Conservation (phyloP, 2,797 vertebrate genomes). For the Gambusia yucatana region DNA sequence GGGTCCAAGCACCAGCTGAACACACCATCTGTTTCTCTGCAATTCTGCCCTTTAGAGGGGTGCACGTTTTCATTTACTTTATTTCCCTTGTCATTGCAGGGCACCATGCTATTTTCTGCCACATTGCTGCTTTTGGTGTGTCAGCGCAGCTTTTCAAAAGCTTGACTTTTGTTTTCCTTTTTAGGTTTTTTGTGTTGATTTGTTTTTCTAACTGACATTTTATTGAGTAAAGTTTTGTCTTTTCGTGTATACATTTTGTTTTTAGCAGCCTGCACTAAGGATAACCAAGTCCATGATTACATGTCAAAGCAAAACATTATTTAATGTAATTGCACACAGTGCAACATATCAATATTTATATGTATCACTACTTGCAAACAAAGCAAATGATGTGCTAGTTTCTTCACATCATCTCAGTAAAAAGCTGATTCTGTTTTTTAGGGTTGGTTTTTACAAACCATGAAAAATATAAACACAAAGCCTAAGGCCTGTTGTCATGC, state of each 20-base stretch:
- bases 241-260: neutral
- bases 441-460: slow-evolving; percentile 14
- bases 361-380: slow-evolving; percentile 1
- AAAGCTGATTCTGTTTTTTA: slow-evolving; percentile 38
- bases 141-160: slow-evolving; percentile 4
- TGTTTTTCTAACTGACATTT: neutral
- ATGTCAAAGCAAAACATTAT: neutral
- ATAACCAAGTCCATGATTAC: neutral
- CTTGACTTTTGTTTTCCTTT: slow-evolving; percentile 1
- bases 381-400: neutral
- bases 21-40: slow-evolving; percentile 70
- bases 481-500: slow-evolving; percentile 56
- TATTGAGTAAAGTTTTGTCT: neutral
- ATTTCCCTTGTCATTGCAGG: slow-evolving; percentile 44
- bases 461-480: slow-evolving; percentile 42
- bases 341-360: neutral
- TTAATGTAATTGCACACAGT: slow-evolving; percentile 1
- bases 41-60: slow-evolving; percentile 55
- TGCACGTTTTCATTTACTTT: slow-evolving; percentile 50
- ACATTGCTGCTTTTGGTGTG: slow-evolving; percentile 21
- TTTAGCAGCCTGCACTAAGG: slow-evolving; percentile 1
- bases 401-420: slow-evolving; percentile 24
- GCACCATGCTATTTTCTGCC: slow-evolving; percentile 5
- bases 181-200: neutral
- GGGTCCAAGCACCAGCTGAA: slow-evolving; percentile 66